A percentile compares a stretch with the other conserved stretches of the same genome.
Conservation (phyloP, 2,797 vertebrate genomes). For the Pelodytes ibericus region DNA sequence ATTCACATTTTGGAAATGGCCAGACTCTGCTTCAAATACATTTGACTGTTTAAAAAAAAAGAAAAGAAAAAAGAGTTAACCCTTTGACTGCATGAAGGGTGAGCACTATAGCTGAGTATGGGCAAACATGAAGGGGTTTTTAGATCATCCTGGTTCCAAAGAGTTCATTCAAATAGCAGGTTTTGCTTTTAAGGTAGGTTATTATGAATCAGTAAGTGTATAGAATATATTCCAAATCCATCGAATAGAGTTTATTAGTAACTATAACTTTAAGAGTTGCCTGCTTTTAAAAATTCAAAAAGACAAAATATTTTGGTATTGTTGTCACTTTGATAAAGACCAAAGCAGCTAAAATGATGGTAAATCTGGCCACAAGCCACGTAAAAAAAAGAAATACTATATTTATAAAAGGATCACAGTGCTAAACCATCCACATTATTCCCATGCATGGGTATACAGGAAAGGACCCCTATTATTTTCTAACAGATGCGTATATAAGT, state of each 20-base stretch:
- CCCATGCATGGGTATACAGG: not conserved
- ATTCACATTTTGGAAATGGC: slow-evolving; percentile 6
- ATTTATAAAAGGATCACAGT: slow-evolving; percentile 50
- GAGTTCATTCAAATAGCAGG: not conserved
- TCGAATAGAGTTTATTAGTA: slow-evolving; percentile 31
- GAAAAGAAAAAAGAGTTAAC: not conserved
- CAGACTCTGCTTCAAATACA: not conserved
- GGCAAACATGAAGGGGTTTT: not conserved
- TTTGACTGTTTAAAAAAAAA: not conserved
- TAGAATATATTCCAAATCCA: slow-evolving; percentile 10
- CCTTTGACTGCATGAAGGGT: not conserved
- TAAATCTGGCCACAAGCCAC: slow-evolving; percentile 50
- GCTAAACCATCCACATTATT: not conserved
- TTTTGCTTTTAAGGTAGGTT: not conserved
- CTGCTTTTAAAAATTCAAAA: slow-evolving; percentile 40
- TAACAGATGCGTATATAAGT: not conserved
- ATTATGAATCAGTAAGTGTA: slow-evolving; percentile 9
- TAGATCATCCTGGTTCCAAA: not conserved
- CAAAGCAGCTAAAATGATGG: slow-evolving; percentile 52
- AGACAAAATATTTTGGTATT: slow-evolving; percentile 49
- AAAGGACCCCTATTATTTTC: not conserved
- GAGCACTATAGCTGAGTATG: too few relatives aligned
- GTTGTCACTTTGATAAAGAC: slow-evolving; percentile 61
- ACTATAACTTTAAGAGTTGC: slow-evolving; percentile 17
- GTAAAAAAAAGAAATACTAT: slow-evolving; percentile 55